These are phyloP conservation scores for Eolophus roseicapilla DNA, from an alignment of 2,113 vertebrate species.

Conservation along the genomic window DNA sequence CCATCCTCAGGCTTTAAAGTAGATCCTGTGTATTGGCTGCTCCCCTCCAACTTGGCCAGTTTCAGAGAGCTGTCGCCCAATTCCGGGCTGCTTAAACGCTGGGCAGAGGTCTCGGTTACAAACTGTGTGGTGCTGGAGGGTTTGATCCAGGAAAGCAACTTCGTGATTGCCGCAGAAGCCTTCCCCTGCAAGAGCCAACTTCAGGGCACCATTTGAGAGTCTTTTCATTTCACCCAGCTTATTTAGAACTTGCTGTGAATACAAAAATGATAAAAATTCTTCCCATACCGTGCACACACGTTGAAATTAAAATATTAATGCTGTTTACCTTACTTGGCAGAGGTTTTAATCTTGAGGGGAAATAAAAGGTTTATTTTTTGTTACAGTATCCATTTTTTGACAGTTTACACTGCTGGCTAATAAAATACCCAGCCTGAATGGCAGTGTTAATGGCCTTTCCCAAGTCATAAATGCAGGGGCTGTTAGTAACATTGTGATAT, in stretches of 20 bases:
- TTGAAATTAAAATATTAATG: background rate
- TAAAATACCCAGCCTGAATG: background rate
- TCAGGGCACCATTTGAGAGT: background rate
- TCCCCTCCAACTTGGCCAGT: too few relatives aligned
- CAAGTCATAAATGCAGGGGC: background rate
- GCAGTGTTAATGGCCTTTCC: background rate
- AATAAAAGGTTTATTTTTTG: background rate
- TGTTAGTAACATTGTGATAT: background rate
- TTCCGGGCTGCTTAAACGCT: fast-evolving
- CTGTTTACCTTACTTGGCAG: background rate
- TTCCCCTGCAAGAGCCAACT: background rate
- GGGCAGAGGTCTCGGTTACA: background rate
- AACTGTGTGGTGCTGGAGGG: background rate
- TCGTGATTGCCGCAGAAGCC: fast-evolving
- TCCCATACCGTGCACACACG: fast-evolving
- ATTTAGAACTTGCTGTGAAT: background rate
- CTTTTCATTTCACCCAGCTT: background rate
- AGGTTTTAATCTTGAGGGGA: background rate
- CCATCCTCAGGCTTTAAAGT: fast-evolving
- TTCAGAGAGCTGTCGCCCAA: too few relatives aligned
- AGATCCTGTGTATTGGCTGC: fast-evolving
- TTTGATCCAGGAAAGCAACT: too few relatives aligned
- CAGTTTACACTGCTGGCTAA: background rate
- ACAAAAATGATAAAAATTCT: background rate
- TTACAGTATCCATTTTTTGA: background rate